Base-by-base conservation (phyloP, 2,888 invertebrate species). In the Microchrysa polita region DNA sequence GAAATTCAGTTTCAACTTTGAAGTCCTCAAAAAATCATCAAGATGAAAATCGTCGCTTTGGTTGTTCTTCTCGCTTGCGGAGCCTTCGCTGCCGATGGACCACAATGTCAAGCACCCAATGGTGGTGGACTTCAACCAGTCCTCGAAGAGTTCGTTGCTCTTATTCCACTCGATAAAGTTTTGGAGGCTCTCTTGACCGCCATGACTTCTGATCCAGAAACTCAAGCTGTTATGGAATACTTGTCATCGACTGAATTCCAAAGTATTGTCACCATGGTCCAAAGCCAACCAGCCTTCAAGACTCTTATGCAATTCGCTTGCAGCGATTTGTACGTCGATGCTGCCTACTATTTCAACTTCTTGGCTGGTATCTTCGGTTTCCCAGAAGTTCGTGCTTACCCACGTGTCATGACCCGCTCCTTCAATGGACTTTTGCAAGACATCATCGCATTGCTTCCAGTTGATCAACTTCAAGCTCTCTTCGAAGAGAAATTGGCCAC, bases 181-280 rank as follows among this genome's bases (percentile, higher is more conserved):
- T 23, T 73, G 18, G 60, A 60, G 14, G 59, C 73, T 42, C 34
- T 65, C 20, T 20, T 74, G 18, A 65, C 60, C 14, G 71, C 73
- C 18, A 48, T 76, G 34, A 73, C 72, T 16, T 60, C 67, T 18
- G 76, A 76, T 60, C 27, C 27, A 57, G 76, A 76, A 69, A 73
- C 74, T 27, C 73, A 73, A 69, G 69, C 67, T 16, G 73, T 74
- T 42, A 73, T 76, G 71, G 76, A 72, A 59, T 73, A 57, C 55
- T 48, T 74, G 67, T 42, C 69, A 72, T 74, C 74, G n/a, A 42
- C 23, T 0, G 74, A 72, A 0, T 74, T 76, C 53, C 16, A 48
- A 18, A 2, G 61, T 16, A 72, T 76, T 53, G 73, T 76, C 44
- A 59, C 12, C 9, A 12, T 23, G 14, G 34, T 72, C 57, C 75